These are phyloP conservation scores for Drosophila ironensis DNA, from an alignment of 1,140 invertebrate species.

Conservation along the genomic window DNA sequence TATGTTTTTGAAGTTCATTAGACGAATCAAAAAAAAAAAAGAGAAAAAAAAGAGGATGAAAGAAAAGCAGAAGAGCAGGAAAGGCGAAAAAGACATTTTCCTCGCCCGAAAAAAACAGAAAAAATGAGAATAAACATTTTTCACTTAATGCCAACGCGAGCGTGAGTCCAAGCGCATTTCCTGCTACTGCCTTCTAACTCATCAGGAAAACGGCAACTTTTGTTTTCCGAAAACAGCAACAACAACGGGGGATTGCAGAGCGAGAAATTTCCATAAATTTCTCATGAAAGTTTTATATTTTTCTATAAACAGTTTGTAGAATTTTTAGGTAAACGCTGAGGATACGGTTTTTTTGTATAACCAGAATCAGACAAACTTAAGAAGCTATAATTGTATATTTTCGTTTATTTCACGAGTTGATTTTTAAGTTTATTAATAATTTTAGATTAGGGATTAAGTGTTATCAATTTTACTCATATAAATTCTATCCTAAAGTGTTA, in stretches of 20 bases:
- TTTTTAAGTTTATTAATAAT: too few species aligned
- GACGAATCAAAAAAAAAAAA: slow-evolving; percentile 61
- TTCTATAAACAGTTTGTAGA: too few species aligned
- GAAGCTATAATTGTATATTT: too few species aligned
- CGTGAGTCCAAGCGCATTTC: slow-evolving; percentile 60
- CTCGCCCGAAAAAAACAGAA: slow-evolving; percentile 18
- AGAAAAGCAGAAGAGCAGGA: background rate
- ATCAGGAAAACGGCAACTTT: slow-evolving; percentile 68
- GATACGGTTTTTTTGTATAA: too few species aligned
- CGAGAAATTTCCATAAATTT: background rate
- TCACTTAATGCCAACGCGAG: slow-evolving; percentile 71
- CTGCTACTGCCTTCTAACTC: slow-evolving; percentile 24
- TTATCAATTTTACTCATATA: too few species aligned
- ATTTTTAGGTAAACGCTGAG: too few species aligned
- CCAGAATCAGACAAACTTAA: too few species aligned
- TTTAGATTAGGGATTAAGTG: too few species aligned
- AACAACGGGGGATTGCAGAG: slow-evolving; percentile 17
- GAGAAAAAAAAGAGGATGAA: background rate
- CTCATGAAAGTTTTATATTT: too few species aligned
- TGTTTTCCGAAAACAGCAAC: slow-evolving; percentile 51
- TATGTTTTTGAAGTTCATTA: slow-evolving; percentile 82
- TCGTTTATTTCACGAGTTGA: too few species aligned
- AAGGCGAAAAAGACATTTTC: background rate
- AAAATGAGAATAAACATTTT: slow-evolving; percentile 64
- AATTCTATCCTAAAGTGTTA: too few species aligned